Conservation (phyloP, 2,888 invertebrate genomes). For the Agapostemon virescens region DNA sequence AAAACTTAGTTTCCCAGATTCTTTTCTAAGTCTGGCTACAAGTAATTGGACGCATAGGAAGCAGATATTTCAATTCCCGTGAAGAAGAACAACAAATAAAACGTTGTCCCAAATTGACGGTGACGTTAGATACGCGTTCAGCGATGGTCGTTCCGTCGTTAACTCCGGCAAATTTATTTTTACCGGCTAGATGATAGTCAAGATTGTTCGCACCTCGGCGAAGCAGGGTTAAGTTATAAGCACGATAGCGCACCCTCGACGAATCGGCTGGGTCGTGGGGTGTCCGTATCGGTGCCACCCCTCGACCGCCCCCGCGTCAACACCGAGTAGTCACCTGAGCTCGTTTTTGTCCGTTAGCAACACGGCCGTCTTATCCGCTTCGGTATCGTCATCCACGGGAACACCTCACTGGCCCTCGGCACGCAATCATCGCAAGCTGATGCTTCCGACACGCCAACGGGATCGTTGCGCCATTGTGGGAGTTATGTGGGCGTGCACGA, state of each 20-base stretch:
- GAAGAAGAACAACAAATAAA: background rate
- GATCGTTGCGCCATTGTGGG: slow-evolving; percentile 79
- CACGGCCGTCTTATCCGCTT: slow-evolving; percentile 36
- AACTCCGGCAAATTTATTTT: slow-evolving; percentile 13
- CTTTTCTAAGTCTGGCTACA: too few species aligned
- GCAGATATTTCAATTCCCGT: too few species aligned
- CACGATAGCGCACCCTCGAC: slow-evolving; percentile 49
- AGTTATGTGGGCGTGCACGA: slow-evolving; percentile 78
- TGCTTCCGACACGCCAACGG: slow-evolving; percentile 69
- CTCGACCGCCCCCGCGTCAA: slow-evolving; percentile 71
- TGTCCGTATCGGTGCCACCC: slow-evolving; percentile 70
- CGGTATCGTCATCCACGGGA: slow-evolving; percentile 66
- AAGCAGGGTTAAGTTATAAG: slow-evolving; percentile 31
- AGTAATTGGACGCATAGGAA: too few species aligned
- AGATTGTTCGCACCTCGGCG: slow-evolving; percentile 28
- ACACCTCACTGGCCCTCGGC: slow-evolving; percentile 74
- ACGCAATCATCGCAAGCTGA: slow-evolving; percentile 77
- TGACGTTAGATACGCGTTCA: background rate
- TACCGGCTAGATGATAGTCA: slow-evolving; percentile 10
- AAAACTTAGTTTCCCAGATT: too few species aligned
- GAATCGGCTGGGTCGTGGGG: slow-evolving; percentile 54
- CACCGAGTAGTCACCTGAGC: slow-evolving; percentile 49
- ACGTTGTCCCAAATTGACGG: background rate
- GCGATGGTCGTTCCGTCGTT: background rate
- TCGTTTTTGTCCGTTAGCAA: slow-evolving; percentile 41